Evolutionary conservation across 2,888 invertebrate species (phyloP).

Genomic region (Dolichopus griseipennis): DNA sequence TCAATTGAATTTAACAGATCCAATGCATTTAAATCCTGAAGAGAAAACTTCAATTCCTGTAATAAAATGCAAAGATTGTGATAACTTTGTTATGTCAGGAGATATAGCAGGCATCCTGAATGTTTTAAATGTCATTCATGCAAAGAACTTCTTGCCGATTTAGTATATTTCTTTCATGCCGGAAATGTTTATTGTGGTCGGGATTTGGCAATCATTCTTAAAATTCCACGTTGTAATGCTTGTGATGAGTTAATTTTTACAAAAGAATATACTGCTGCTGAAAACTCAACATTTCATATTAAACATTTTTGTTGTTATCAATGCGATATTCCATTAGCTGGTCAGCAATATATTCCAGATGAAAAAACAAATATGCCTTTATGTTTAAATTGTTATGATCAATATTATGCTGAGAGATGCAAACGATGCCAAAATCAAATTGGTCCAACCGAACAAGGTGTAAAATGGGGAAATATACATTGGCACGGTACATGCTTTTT

Average conservation of each 20-base stretch:
- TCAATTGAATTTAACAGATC: background rate
- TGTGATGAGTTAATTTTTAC: slow-evolving; percentile 89
- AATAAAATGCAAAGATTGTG: slow-evolving; percentile 36
- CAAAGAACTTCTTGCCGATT: slow-evolving; percentile 71
- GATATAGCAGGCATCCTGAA: slow-evolving; percentile 78
- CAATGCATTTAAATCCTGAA: background rate
- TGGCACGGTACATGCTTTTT: slow-evolving; percentile 71
- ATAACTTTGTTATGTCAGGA: slow-evolving; percentile 45
- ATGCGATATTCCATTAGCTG: slow-evolving; percentile 71
- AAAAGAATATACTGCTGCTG: slow-evolving; percentile 78
- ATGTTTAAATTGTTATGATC: slow-evolving; percentile 69
- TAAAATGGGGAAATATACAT: slow-evolving; percentile 61
- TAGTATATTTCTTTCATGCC: slow-evolving; percentile 76
- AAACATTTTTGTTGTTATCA: slow-evolving; percentile 84
- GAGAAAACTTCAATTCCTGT: slow-evolving; percentile 17
- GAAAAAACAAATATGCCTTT: slow-evolving; percentile 67
- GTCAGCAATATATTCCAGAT: slow-evolving; percentile 69
- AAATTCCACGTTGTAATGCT: slow-evolving; percentile 78
- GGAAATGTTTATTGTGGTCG: slow-evolving; percentile 77
- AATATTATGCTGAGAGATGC: slow-evolving; percentile 67
- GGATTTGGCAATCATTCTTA: slow-evolving; percentile 71
- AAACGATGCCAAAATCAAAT: slow-evolving; percentile 61
- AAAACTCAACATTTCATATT: slow-evolving; percentile 73
- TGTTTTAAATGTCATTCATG: slow-evolving; percentile 79
- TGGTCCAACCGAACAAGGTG: slow-evolving; percentile 68